Evolutionary conservation across 2,113 vertebrate species (phyloP), one percentile per base, ranked within the genome.

Genomic region (Aramus guarauna): DNA sequence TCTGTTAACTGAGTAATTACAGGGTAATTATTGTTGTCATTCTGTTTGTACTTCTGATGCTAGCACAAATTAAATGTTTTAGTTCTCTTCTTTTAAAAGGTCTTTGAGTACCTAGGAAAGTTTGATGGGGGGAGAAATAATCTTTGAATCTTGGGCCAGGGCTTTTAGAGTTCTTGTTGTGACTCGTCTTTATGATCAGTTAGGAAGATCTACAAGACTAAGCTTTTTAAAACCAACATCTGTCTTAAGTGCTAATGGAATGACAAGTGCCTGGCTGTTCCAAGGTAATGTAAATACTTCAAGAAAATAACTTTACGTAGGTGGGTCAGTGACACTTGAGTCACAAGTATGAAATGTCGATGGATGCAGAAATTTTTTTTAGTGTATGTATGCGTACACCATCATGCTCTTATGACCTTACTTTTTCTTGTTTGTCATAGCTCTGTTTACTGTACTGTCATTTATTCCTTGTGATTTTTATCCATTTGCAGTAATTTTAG

Each of bases 111-210:
- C 2, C 2, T 4, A 78, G 41, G 48, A 48, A 12, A 72, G 26
- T 39, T 67, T 1, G 23, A 21, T 3, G 3, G 3, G 2, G 37
- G 13, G 12, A 15, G 20, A 32, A 14, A 52, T 6, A 60, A 10
- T 11, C 12, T 72, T 85, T 85, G 32, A 85, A 36, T 74, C 22
- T 43, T 52, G 45, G 68, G 13, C 21, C 18, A 58, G 20, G 41
- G 29, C 6, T 88, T 52, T 90, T 41, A 43, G 18, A 56, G 17
- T 48, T 79, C 39, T 81, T 66, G 7, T 36, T 75, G 37, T 50
- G 20, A 8, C 12, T 92, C 4, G 4, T 56, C 24, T 30, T n/a
- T 78, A 4, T 34, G 23, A 90, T 58, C 20, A 78, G 16, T 34
- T 72, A 43, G 6, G 41, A 45, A 67, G 43, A 34, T 24, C 30